A percentile compares a stretch with the other conserved stretches of the same genome.
Conservation (phyloP, 2,797 vertebrate species). For the Spea hammondii region DNA sequence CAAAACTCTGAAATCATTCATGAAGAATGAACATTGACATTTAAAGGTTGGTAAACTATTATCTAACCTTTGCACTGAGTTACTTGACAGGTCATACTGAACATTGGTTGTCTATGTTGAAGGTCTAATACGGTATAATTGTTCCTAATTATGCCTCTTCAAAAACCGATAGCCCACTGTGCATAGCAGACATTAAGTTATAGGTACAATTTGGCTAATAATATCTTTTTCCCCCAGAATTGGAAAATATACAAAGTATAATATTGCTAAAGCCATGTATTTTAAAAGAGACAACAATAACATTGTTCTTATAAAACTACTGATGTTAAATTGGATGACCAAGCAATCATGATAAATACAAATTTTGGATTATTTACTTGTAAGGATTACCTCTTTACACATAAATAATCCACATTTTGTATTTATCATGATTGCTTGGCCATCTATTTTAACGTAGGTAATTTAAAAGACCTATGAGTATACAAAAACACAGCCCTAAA, state of each 20-base stretch:
- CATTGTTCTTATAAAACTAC: too few relatives aligned
- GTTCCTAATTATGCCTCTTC: slow-evolving; percentile 37
- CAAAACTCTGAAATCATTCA: slow-evolving; percentile 35
- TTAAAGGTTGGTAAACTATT: slow-evolving; percentile 42
- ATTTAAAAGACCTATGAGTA: too few relatives aligned
- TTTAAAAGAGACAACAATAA: too few relatives aligned
- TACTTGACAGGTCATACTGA: slow-evolving; percentile 25
- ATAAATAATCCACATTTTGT: too few relatives aligned
- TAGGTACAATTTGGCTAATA: slow-evolving; percentile 16
- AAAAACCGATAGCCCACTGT: slow-evolving; percentile 28
- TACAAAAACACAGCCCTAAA: too few relatives aligned
- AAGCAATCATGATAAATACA: too few relatives aligned
- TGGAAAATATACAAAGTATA: not conserved
- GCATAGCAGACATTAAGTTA: slow-evolving; percentile 31
- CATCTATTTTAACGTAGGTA: too few relatives aligned
- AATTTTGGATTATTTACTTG: too few relatives aligned
- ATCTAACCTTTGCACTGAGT: slow-evolving; percentile 43
- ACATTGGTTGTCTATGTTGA: slow-evolving; percentile 30
- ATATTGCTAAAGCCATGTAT: not conserved
- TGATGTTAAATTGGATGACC: too few relatives aligned
- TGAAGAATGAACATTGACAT: slow-evolving; percentile 40
- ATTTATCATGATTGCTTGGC: too few relatives aligned
- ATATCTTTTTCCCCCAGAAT: slow-evolving; percentile 1
- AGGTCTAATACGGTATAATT: slow-evolving; percentile 41
- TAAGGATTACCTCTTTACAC: too few relatives aligned